Evolutionary conservation across 2,113 vertebrate species (phyloP).

Genomic region (Ahaetulla prasina): DNA sequence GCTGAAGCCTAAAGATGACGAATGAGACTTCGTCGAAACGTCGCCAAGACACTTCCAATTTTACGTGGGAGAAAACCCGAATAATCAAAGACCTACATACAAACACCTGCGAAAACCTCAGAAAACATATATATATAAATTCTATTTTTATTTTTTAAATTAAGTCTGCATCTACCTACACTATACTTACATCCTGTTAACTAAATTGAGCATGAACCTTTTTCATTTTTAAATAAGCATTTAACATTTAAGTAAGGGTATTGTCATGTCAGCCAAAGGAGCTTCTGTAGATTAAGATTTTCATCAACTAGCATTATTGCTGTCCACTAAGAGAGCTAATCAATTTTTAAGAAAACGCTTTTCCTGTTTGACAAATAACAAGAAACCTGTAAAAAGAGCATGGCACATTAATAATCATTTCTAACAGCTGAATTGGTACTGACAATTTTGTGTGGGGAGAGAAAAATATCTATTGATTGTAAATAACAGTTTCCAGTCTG

Average conservation of each 20-base stretch:
- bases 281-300: neutral
- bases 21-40: no score
- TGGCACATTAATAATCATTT: neutral
- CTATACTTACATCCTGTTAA: neutral
- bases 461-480: conserved; percentile 9
- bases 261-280: neutral
- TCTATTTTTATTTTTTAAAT: neutral
- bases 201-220: neutral
- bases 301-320: neutral
- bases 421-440: neutral
- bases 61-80: no score
- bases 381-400: neutral
- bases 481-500: neutral
- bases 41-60: no score
- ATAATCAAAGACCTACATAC: no score
- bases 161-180: neutral
- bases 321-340: neutral
- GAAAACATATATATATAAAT: no score
- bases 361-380: neutral
- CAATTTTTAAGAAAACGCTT: neutral
- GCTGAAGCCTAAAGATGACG: no score
- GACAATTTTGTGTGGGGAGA: neutral
- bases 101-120: no score
- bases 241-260: neutral
- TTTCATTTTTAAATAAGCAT: neutral